phyloP scores from a whole-genome alignment of 2,113 vertebrate genomes.

The Phycodurus eques region DNA sequence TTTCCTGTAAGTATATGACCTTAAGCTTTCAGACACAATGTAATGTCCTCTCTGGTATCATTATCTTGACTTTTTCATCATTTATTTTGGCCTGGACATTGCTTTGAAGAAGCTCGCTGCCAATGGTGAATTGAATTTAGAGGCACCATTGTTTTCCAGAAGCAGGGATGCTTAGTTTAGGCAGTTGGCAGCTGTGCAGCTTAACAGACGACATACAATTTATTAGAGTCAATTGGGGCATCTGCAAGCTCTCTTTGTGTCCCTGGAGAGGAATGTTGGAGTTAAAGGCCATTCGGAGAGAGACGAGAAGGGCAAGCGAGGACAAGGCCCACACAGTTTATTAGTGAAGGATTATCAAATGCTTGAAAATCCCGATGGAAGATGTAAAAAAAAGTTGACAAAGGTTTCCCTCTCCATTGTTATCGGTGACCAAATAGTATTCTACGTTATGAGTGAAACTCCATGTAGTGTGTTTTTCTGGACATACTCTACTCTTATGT shows the following conservation, averaged over 20 bases:
- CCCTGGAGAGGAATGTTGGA: slow-evolving; percentile 50
- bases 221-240: slow-evolving; percentile 61
- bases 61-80: slow-evolving; percentile 23
- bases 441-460: not conserved
- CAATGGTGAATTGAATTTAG: slow-evolving; percentile 61
- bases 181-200: slow-evolving; percentile 51
- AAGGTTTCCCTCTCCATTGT: slow-evolving; percentile 11
- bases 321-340: slow-evolving; percentile 32
- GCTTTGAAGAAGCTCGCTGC: slow-evolving; percentile 29
- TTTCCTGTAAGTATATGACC: not conserved
- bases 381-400: slow-evolving; percentile 19
- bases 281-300: slow-evolving; percentile 35
- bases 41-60: not conserved
- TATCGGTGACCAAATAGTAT: not conserved
- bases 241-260: slow-evolving; percentile 55
- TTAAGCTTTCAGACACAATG: not conserved
- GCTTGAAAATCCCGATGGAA: slow-evolving; percentile 36
- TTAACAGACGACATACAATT: slow-evolving; percentile 60
- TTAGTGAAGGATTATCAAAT: slow-evolving; percentile 24
- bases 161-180: slow-evolving; percentile 42
- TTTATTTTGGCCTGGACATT: slow-evolving; percentile 41
- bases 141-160: slow-evolving; percentile 28
- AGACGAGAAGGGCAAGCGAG: not conserved
- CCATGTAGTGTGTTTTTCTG: not conserved
- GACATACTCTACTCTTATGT: not conserved